These are phyloP conservation scores for Gulo gulo DNA, from an alignment of 2,113 vertebrate genomes.

Conservation along the genomic window DNA sequence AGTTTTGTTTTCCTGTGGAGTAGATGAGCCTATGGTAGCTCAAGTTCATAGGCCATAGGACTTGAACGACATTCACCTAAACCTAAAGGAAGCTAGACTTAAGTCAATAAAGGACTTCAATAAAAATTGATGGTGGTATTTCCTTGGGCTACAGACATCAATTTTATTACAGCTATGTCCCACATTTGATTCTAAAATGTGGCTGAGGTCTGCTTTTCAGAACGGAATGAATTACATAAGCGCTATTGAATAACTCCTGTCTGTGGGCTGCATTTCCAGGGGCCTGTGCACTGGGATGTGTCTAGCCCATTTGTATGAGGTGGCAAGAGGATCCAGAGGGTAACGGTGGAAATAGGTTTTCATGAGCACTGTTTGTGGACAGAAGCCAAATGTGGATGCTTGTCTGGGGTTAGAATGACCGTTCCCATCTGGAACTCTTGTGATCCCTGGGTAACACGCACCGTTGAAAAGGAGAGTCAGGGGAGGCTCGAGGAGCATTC, in stretches of 20 bases:
- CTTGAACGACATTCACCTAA: constrained; percentile 6
- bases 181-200: background rate
- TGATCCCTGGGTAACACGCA: background rate
- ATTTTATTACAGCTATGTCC: background rate
- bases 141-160: constrained; percentile 21
- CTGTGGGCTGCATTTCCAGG: rapidly evolving
- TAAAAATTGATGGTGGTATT: constrained; percentile 41
- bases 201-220: constrained; percentile 8
- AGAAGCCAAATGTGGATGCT: constrained; percentile 6
- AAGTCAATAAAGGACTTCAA: constrained; percentile 48
- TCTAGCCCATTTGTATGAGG: background rate
- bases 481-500: background rate
- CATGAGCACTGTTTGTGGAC: background rate
- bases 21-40: background rate
- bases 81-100: constrained; percentile 13
- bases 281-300: background rate
- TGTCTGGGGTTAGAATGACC: background rate
- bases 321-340: background rate
- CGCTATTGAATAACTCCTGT: background rate
- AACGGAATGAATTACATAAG: background rate
- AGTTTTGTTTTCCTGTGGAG: background rate
- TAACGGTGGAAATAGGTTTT: background rate
- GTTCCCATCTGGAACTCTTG: background rate
- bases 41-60: background rate
- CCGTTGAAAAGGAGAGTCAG: background rate